Evolutionary conservation across 2,888 invertebrate species (phyloP).

Genomic region (Bursaphelenchus okinawaensis): DNA sequence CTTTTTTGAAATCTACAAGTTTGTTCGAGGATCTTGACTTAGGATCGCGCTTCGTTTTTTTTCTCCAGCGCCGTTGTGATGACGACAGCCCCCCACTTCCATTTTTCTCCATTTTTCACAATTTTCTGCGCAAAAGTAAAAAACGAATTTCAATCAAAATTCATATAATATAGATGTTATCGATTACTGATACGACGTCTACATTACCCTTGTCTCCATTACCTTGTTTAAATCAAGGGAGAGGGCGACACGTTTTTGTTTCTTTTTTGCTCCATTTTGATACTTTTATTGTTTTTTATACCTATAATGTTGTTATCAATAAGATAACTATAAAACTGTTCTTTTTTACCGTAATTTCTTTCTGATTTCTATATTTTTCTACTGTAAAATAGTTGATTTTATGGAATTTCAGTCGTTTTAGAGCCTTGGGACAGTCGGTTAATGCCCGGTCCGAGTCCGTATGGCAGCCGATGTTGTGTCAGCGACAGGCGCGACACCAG

Average conservation of each 20-base stretch:
- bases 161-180: not conserved
- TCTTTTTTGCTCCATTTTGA: not conserved
- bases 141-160: not conserved
- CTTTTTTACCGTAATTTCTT: too few relatives aligned
- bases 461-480: conserved; percentile 8
- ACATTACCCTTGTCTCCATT: not conserved
- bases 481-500: not conserved
- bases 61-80: not conserved
- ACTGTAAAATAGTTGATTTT: too few relatives aligned
- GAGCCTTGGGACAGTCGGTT: not conserved
- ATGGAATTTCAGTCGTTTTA: too few relatives aligned
- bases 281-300: not conserved
- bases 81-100: not conserved
- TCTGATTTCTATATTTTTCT: too few relatives aligned
- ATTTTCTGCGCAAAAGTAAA: not conserved
- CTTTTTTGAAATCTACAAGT: not conserved
- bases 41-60: not conserved
- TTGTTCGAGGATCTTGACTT: not conserved
- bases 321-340: too few relatives aligned
- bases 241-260: not conserved
- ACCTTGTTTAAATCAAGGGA: too few relatives aligned
- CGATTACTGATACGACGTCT: not conserved
- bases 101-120: not conserved
- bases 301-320: not conserved
- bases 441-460: not conserved